These are phyloP conservation scores for Branchinecta sandiegonensis DNA, from an alignment of 2,888 invertebrate genomes.

Conservation along the genomic window DNA sequence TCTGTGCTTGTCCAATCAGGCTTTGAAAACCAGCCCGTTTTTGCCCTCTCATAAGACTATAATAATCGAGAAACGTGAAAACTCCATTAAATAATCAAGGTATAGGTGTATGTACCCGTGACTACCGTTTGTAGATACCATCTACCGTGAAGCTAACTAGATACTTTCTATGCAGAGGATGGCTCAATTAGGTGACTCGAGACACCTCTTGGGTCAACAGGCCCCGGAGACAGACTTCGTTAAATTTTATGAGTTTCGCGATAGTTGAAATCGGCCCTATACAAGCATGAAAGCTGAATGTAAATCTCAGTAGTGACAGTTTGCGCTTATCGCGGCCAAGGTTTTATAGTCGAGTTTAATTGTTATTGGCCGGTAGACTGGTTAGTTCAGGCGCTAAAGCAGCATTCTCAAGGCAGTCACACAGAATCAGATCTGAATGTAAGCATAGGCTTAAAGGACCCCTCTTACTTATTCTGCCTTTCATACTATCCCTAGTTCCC, in stretches of 20 bases:
- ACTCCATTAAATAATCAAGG: constrained; percentile 12
- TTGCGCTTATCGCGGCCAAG: not conserved
- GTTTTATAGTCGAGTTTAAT: not conserved
- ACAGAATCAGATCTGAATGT: no score
- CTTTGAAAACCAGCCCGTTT: not conserved
- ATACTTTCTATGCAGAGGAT: constrained; percentile 6
- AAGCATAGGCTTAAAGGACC: no score
- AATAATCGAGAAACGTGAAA: constrained; percentile 6
- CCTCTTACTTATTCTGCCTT: no score
- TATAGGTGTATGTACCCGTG: not conserved
- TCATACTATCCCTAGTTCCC: no score
- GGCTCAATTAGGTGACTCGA: constrained; percentile 15
- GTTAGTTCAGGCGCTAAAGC: not conserved
- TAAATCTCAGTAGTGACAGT: constrained; percentile 6
- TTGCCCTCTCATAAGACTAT: not conserved
- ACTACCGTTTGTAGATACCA: constrained; percentile 14
- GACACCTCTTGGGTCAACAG: constrained; percentile 16
- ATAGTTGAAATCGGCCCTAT: constrained; percentile 8
- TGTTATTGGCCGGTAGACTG: constrained; percentile 10
- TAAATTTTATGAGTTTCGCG: not conserved
- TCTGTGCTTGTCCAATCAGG: no score
- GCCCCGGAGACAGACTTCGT: not conserved
- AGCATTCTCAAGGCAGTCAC: no score
- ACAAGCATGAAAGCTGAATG: constrained; percentile 1
- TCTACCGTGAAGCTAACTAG: constrained; percentile 5